Percentiles rank a stretch among this genome's conserved stretches.
Evolutionary conservation across 2,113 vertebrate species (phyloP).

Genomic region (Tauraco erythrolophus): DNA sequence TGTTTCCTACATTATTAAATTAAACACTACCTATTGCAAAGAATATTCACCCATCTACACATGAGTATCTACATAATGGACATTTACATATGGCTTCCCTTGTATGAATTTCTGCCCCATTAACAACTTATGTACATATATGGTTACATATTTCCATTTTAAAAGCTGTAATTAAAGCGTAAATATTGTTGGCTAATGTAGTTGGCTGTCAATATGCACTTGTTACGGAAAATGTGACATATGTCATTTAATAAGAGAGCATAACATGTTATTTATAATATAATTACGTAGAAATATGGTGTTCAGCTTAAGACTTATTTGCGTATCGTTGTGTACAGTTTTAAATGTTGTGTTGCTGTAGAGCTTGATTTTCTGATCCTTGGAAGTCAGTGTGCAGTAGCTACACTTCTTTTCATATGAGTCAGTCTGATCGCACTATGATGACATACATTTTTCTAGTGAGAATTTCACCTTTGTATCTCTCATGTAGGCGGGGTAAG

Average conservation of each 20-base stretch:
- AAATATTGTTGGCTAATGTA: slow-evolving; percentile 57
- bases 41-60: neutral
- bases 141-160: slow-evolving; percentile 26
- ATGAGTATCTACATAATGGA: neutral
- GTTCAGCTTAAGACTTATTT: neutral
- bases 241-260: slow-evolving; percentile 39
- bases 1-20: neutral
- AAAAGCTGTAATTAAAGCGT: slow-evolving; percentile 31
- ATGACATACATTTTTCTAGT: neutral
- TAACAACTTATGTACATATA: neutral
- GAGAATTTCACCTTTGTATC: neutral
- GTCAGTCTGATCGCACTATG: neutral
- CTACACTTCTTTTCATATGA: neutral
- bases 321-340: neutral
- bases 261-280: slow-evolving; percentile 15
- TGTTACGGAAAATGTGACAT: slow-evolving; percentile 26
- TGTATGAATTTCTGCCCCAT: neutral
- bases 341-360: neutral
- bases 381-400: neutral
- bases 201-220: slow-evolving; percentile 29
- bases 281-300: neutral
- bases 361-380: neutral
- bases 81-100: neutral
- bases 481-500: neutral
- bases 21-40: neutral